These are phyloP conservation scores for Clytia hemisphaerica DNA, from an alignment of 30 jellyfish, hydroid and myxozoan species.

Conservation along the genomic window DNA sequence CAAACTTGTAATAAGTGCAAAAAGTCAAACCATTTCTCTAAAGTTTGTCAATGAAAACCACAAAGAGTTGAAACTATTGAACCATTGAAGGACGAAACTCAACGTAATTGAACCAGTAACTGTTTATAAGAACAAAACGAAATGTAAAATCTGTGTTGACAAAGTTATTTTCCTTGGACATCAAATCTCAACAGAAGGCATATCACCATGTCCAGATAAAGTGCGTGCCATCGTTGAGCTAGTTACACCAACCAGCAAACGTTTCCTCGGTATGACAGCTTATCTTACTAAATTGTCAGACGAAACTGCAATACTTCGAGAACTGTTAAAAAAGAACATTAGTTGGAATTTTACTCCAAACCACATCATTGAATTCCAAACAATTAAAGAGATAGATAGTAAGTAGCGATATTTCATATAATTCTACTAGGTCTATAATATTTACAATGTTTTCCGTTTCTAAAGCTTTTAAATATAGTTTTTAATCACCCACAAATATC, in stretches of 20 bases:
- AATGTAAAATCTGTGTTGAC: conserved; percentile 26
- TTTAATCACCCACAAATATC: too few species aligned
- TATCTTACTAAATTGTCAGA: conserved; percentile 39
- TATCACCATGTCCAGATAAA: conserved; percentile 37
- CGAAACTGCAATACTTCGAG: conserved; percentile 31
- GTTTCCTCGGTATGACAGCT: conserved; percentile 30
- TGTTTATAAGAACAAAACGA: conserved; percentile 8
- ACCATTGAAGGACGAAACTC: too few species aligned
- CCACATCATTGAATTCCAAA: too few species aligned
- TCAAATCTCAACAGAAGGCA: conserved; percentile 28
- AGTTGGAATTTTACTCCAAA: too few species aligned
- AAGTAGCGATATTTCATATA: too few species aligned
- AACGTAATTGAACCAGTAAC: too few species aligned
- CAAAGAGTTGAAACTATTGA: conserved; percentile 1
- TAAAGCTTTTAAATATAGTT: too few species aligned
- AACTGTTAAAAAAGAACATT: too few species aligned
- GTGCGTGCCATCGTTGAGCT: conserved; percentile 21
- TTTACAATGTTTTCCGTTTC: too few species aligned
- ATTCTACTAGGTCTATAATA: too few species aligned
- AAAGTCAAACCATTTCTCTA: conserved; percentile 30
- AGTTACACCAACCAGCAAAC: conserved; percentile 11
- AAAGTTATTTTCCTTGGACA: conserved; percentile 28
- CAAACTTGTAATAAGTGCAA: conserved; percentile 31
- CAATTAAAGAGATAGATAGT: too few species aligned
- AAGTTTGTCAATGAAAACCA: too few species aligned